phyloP scores from a whole-genome alignment of 2,113 vertebrate species.

The Bungarus multicinctus region DNA sequence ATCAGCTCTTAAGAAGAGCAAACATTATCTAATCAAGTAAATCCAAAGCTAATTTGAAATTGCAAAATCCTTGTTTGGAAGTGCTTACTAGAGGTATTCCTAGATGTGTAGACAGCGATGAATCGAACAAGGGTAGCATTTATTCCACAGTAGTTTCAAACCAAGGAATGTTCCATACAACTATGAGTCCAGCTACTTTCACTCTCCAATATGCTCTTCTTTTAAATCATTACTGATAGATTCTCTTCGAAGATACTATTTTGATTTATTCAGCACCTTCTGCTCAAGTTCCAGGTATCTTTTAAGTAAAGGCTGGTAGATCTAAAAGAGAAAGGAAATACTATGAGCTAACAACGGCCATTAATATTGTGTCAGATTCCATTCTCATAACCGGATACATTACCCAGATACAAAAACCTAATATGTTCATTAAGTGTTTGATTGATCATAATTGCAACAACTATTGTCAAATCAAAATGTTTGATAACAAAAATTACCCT shows the following conservation, averaged over 20 bases:
- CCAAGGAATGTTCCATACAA: conserved; percentile 36
- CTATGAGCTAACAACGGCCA: not conserved
- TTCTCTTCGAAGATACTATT: not conserved
- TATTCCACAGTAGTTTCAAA: not conserved
- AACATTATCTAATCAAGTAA: not conserved
- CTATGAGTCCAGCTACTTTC: conserved; percentile 38
- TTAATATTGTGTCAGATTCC: not conserved
- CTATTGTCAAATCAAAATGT: no score
- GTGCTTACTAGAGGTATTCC: not conserved
- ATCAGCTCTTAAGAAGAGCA: not conserved
- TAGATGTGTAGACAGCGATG: not conserved
- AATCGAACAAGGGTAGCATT: not conserved
- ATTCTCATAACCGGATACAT: not conserved
- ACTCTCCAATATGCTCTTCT: conserved; percentile 47
- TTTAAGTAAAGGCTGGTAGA: conserved; percentile 68
- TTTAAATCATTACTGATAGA: not conserved
- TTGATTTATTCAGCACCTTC: conserved; percentile 50
- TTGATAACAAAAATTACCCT: no score
- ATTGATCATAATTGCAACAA: not conserved
- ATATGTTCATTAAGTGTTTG: not conserved
- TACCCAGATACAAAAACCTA: not conserved
- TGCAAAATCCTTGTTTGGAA: not conserved
- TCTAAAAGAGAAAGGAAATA: conserved; percentile 58
- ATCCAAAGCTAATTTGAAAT: not conserved
- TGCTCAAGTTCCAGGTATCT: conserved; percentile 72